Percentiles rank a stretch among this genome's conserved stretches.
phyloP scores from a whole-genome alignment of 53 echinoderm and acorn worm species.

The Arbacia lixula region DNA sequence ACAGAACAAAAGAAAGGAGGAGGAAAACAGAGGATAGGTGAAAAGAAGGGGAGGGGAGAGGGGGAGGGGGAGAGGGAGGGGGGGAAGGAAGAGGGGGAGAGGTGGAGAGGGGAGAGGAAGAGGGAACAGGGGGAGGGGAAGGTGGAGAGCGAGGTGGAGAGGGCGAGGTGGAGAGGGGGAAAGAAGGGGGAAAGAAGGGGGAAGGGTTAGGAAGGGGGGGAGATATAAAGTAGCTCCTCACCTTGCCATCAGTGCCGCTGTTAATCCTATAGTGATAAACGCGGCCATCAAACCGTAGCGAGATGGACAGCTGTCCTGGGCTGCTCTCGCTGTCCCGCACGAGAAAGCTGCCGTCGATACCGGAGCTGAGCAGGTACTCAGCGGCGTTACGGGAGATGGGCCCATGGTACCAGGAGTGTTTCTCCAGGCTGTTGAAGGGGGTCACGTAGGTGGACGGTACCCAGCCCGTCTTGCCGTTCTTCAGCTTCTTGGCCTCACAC shows the following conservation, averaged over 20 bases:
- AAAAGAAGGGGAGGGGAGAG: too few relatives aligned
- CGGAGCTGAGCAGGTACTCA: constrained; percentile 96
- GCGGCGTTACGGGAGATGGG: constrained; percentile 94
- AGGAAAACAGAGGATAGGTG: too few relatives aligned
- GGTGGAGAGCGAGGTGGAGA: too few relatives aligned
- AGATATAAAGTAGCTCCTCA: constrained; percentile 50
- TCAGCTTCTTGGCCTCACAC: constrained; percentile 88
- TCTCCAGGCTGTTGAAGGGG: constrained; percentile 91
- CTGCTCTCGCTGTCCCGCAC: constrained; percentile 98
- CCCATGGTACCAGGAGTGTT: constrained; percentile 99
- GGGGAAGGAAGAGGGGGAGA: too few relatives aligned
- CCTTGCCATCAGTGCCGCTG: constrained; percentile 88
- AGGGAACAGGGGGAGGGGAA: too few relatives aligned
- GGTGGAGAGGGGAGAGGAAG: too few relatives aligned
- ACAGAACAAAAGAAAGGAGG: too few relatives aligned
- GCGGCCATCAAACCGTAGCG: constrained; percentile 89
- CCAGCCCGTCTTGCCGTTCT: constrained; percentile 88
- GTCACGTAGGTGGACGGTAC: constrained; percentile 95
- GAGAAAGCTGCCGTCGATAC: constrained; percentile 98
- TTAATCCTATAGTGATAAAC: constrained; percentile 98
- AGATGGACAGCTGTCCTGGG: constrained; percentile 95
- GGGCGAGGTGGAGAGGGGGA: too few relatives aligned
- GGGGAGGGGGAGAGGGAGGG: too few relatives aligned
- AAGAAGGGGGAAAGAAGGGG: too few relatives aligned
- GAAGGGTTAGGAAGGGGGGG: too few relatives aligned